Percentiles rank a stretch among this genome's conserved stretches.
Evolutionary conservation across 1,140 invertebrate genomes (phyloP).

Genomic region (Diachasmimorpha longicaudata): DNA sequence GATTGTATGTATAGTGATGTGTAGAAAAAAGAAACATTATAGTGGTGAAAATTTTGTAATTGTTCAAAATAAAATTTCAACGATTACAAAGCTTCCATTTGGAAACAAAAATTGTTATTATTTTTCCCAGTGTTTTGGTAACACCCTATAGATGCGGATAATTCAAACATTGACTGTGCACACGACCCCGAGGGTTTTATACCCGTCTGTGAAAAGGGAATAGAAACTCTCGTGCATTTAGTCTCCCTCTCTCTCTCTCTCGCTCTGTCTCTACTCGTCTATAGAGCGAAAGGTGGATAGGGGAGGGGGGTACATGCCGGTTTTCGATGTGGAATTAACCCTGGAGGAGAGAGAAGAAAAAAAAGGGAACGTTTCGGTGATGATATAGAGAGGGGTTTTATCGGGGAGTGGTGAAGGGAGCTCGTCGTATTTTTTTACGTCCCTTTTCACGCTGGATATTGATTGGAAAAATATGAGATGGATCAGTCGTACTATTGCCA

Average conservation of each 20-base stretch:
- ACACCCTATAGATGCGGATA: not conserved
- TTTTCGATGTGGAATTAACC: conserved; percentile 13
- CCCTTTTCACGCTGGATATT: not conserved
- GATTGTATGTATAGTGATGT: no score
- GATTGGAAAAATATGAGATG: conserved; percentile 1
- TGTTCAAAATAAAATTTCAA: no score
- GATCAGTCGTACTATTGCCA: no score
- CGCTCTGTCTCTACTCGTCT: conserved; percentile 32
- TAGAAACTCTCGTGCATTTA: conserved; percentile 45
- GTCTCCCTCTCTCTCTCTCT: conserved; percentile 35
- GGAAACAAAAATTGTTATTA: no score
- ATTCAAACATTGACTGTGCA: not conserved
- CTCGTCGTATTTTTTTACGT: not conserved
- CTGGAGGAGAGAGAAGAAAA: conserved; percentile 1
- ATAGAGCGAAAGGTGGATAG: not conserved
- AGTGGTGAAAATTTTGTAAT: no score
- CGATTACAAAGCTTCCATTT: no score
- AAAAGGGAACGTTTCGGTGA: not conserved
- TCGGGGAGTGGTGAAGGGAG: not conserved
- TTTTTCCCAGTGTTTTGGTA: not conserved
- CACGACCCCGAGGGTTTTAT: conserved; percentile 27
- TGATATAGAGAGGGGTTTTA: not conserved
- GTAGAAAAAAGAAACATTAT: no score
- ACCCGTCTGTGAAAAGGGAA: conserved; percentile 16
- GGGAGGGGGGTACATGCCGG: not conserved